phyloP scores from a whole-genome alignment of 2,113 vertebrate genomes.

The Alaudala cheleensis region DNA sequence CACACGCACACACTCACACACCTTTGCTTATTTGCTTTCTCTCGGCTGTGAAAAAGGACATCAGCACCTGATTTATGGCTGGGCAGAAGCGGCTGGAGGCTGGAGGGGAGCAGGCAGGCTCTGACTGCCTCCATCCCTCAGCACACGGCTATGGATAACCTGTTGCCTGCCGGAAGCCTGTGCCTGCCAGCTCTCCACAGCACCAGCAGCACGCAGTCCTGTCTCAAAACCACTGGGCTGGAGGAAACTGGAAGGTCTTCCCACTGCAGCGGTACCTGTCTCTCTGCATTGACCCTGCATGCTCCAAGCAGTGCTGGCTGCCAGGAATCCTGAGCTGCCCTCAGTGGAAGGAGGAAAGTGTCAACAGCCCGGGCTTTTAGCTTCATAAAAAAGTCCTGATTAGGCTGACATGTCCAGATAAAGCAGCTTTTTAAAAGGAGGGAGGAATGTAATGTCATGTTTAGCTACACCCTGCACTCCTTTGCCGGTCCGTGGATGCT shows the following conservation, averaged over 20 bases:
- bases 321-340: background rate
- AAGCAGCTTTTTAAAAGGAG: background rate
- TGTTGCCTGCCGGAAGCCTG: conserved; percentile 65
- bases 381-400: background rate
- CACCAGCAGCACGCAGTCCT: background rate
- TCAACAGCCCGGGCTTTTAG: background rate
- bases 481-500: background rate
- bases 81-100: background rate
- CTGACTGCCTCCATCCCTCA: background rate
- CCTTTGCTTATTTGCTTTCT: background rate
- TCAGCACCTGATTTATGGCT: background rate
- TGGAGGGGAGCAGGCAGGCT: background rate
- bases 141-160: conserved; percentile 39
- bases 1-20: background rate
- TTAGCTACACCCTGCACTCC: background rate
- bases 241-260: conserved; percentile 36
- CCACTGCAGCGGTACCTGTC: background rate
- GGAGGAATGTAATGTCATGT: background rate
- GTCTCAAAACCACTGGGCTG: background rate
- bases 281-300: background rate
- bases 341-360: background rate
- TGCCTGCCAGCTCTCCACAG: background rate
- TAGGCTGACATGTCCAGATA: background rate
- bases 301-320: background rate
- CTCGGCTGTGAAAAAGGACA: background rate